These are phyloP conservation scores for Monomorium pharaonis DNA, from an alignment of 1,140 invertebrate species.

Conservation along the genomic window DNA sequence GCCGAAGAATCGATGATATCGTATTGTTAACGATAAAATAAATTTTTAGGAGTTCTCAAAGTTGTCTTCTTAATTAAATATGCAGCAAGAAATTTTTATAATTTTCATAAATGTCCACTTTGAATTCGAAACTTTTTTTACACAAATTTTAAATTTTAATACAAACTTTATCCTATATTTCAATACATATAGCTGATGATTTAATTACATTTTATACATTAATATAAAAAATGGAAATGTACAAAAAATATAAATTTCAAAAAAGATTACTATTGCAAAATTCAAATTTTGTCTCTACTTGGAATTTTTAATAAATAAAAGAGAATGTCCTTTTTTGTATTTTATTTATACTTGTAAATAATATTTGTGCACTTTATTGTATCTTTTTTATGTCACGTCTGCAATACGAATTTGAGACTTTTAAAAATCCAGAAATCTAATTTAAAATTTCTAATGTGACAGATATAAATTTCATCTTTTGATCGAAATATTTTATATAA, in stretches of 20 bases:
- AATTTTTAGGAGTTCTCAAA: not conserved
- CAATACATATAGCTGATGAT: not conserved
- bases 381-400: not conserved
- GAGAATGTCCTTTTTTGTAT: not conserved
- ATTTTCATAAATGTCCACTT: not conserved
- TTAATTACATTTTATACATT: not conserved
- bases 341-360: not conserved
- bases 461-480: not conserved
- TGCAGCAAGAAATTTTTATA: not conserved
- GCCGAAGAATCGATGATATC: not conserved
- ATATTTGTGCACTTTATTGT: no score
- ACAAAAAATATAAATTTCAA: not conserved
- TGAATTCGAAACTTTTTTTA: no score
- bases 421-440: not conserved
- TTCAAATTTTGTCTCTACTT: not conserved
- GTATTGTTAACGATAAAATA: not conserved
- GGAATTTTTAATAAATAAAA: not conserved
- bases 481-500: not conserved
- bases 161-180: not conserved
- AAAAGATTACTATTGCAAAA: not conserved
- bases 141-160: not conserved
- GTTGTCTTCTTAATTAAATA: not conserved
- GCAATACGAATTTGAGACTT: not conserved
- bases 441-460: not conserved
- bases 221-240: not conserved